phyloP scores from a whole-genome alignment of 2,113 vertebrate species.

The Pseudolaguvia tuberculata region DNA sequence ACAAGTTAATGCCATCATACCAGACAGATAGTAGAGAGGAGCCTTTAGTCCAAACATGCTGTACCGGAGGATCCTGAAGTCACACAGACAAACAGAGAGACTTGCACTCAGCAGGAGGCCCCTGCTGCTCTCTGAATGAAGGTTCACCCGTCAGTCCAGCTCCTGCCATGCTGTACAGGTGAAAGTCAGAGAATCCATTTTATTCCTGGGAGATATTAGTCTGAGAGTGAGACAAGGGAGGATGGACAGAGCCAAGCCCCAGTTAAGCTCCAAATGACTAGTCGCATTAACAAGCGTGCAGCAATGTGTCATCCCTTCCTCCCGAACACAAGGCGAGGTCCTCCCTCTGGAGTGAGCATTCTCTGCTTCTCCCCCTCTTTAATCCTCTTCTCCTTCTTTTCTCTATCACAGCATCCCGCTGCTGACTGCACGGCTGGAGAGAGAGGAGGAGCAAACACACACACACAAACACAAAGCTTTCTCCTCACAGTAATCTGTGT shows the following conservation, averaged over 20 bases:
- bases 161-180: not conserved
- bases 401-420: constrained; percentile 63
- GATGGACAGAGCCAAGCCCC: constrained; percentile 8
- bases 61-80: constrained; percentile 20
- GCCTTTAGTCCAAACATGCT: constrained; percentile 41
- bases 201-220: constrained; percentile 1
- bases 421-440: constrained; percentile 65
- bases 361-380: constrained; percentile 53
- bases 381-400: constrained; percentile 58
- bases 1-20: constrained; percentile 30
- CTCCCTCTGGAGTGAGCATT: constrained; percentile 41
- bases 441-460: constrained; percentile 34
- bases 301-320: constrained; percentile 35
- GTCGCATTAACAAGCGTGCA: constrained; percentile 20
- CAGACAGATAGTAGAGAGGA: constrained; percentile 40
- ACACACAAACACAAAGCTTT: constrained; percentile 25
- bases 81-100: constrained; percentile 2
- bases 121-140: not conserved
- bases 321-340: constrained; percentile 24
- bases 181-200: constrained; percentile 31
- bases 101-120: not conserved
- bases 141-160: constrained; percentile 17
- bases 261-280: constrained; percentile 21
- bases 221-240: not conserved
- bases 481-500: constrained; percentile 25